A percentile compares a stretch with the other conserved stretches of the same genome.
These are phyloP conservation scores for Epiblema foenella DNA, from an alignment of 2,888 invertebrate species.

Conservation along the genomic window DNA sequence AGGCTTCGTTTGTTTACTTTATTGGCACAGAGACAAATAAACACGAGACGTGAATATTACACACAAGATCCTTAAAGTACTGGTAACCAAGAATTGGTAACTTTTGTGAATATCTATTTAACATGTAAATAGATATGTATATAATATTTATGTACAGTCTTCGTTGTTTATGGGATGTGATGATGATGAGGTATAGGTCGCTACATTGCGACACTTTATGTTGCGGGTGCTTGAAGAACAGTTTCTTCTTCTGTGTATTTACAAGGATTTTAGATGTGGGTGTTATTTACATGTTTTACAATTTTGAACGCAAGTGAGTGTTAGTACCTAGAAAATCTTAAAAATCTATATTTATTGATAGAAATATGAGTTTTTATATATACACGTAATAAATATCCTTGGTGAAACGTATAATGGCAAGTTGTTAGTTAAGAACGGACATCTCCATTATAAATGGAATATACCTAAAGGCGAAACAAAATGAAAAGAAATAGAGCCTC, in stretches of 20 bases:
- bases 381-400: conserved; percentile 82
- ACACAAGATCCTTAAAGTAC: conserved; percentile 55
- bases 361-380: conserved; percentile 70
- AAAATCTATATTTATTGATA: conserved; percentile 53
- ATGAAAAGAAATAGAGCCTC: conserved; percentile 64
- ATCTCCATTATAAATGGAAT: conserved; percentile 63
- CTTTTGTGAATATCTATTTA: conserved; percentile 59
- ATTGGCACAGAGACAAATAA: conserved; percentile 58
- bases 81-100: conserved; percentile 68
- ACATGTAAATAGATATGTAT: conserved; percentile 49
- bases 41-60: conserved; percentile 49
- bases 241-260: conserved; percentile 67
- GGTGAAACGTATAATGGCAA: conserved; percentile 82
- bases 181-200: conserved; percentile 11
- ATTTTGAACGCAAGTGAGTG: conserved; percentile 62
- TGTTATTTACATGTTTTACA: conserved; percentile 67
- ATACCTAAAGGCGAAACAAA: conserved; percentile 50
- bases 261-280: conserved; percentile 64
- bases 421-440: conserved; percentile 77
- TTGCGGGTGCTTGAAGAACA: conserved; percentile 48
- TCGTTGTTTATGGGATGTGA: conserved; percentile 59
- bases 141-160: conserved; percentile 68
- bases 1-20: conserved; percentile 48
- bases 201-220: not conserved
- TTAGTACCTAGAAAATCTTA: conserved; percentile 66